Base-by-base conservation (phyloP, 2,888 invertebrate genomes). In the Empis livida region DNA sequence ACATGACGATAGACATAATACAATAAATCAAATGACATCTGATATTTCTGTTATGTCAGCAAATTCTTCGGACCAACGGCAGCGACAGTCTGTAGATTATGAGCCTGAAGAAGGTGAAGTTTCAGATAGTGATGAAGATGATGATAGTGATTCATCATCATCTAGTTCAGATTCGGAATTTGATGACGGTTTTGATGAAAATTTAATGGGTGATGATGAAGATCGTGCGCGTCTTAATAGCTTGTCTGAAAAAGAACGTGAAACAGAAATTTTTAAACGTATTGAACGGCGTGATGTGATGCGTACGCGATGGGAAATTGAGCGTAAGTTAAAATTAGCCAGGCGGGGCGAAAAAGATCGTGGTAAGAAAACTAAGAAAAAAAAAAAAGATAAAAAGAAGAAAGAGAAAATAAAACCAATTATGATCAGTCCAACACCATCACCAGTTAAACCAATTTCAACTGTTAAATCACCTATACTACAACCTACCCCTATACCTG, bases 201-300 rank as follows among this genome's bases (percentile, higher is more conserved):
- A 96, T 63, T 76, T 96, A 27, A 95, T 96, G 85, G 95, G 95
- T 0, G 95, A 96, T 67, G 94, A 90, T 50, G 95, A 92, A 56
- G 97, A 97, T 72, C 80, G 90, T 58, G 85, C 88, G 2, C 73
- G 89, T 0, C 72, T 97, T 41, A 92, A 91, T 11, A 82, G 85
- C 52, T 84, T 97, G 78, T 95, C 95, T 0, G 97, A 97, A 64
- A 94, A 93, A 61, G 96, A 97, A 63, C 75, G 97, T 40, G 97
- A 99, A 71, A 92, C 94, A 47, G 96, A 96, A 70, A 85, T 99
- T 56, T 99, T 91, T 67, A 93, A 95, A 65, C 79, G 97, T 45
- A 92, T 95, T 44, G 97, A 97, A 68, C 83, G 92, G 59, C 76
- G 96, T 56, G 95, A 97, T 65, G 80, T 88, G 1, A 84, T 95